phyloP scores from a whole-genome alignment of 2,888 invertebrate species.

The Acleris emargana region DNA sequence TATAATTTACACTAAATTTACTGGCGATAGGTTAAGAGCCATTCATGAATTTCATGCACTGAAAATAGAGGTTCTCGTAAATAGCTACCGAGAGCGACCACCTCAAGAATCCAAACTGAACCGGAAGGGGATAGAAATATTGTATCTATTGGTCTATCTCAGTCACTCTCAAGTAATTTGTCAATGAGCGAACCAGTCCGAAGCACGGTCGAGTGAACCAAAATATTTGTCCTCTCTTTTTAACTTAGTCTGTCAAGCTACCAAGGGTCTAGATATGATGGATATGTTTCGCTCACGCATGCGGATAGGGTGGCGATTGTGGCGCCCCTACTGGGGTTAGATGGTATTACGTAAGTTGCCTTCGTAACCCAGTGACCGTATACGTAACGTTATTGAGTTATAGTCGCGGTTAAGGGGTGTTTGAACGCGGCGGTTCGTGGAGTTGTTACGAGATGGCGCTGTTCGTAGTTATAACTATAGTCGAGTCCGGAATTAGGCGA shows the following conservation, averaged over 20 bases:
- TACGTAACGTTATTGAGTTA: constrained; percentile 22
- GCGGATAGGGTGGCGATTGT: constrained; percentile 22
- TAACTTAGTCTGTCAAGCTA: background rate
- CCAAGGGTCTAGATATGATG: constrained; percentile 19
- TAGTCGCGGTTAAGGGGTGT: constrained; percentile 3
- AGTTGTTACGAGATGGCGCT: constrained; percentile 25
- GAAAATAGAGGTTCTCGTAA: constrained; percentile 59
- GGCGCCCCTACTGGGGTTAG: constrained; percentile 25
- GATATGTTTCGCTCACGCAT: constrained; percentile 27
- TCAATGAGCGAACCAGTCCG: constrained; percentile 13
- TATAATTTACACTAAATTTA: constrained; percentile 65
- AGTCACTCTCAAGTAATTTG: constrained; percentile 1
- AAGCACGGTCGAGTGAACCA: background rate
- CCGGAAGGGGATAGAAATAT: constrained; percentile 11
- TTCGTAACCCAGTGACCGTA: constrained; percentile 31
- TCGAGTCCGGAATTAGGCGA: too few relatives aligned
- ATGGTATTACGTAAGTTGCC: constrained; percentile 27
- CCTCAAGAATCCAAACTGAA: background rate
- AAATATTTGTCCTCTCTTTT: constrained; percentile 19
- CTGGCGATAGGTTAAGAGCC: constrained; percentile 68
- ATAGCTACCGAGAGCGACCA: constrained; percentile 67
- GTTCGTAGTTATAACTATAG: background rate
- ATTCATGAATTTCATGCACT: constrained; percentile 77
- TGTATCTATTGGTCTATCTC: constrained; percentile 8
- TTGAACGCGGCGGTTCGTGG: constrained; percentile 22